Conservation (phyloP, 2,888 invertebrate species). For the Caprella mutica region DNA sequence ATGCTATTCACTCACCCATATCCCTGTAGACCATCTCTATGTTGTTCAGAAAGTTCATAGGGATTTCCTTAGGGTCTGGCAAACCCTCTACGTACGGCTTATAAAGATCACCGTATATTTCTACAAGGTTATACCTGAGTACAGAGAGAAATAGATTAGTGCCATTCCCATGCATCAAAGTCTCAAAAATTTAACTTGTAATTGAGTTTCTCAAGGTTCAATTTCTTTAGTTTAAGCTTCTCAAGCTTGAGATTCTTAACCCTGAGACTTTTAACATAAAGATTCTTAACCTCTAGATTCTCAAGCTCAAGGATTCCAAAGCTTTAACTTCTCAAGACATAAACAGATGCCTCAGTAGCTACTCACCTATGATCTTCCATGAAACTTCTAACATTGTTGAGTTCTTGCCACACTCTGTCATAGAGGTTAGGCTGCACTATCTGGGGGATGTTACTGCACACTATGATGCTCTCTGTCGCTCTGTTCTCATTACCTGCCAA, state of each 20-base stretch:
- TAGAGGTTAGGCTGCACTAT: conserved; percentile 14
- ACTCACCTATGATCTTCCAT: conserved; percentile 68
- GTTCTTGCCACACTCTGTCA: conserved; percentile 14
- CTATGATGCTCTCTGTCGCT: conserved; percentile 38
- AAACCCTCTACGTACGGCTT: conserved; percentile 61
- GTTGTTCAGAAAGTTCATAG: conserved; percentile 22
- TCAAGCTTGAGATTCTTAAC: too few species aligned
- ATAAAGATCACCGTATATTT: conserved; percentile 45
- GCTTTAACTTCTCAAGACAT: too few species aligned
- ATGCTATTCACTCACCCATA: conserved; percentile 44
- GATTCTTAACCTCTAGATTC: too few species aligned
- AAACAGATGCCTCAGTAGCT: too few species aligned
- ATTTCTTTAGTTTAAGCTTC: too few species aligned
- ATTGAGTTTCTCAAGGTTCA: too few species aligned
- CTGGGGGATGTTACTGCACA: conserved; percentile 36
- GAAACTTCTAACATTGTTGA: conserved; percentile 45
- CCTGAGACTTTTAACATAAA: too few species aligned
- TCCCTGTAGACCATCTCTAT: conserved; percentile 35
- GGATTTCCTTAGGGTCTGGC: conserved; percentile 48
- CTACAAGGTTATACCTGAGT: conserved; percentile 54
- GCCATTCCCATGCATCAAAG: too few species aligned
- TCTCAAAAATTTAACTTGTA: too few species aligned
- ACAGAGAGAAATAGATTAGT: too few species aligned
- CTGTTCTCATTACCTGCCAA: conserved; percentile 35
- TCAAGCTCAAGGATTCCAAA: too few species aligned